phyloP scores from a whole-genome alignment of 2,113 vertebrate genomes.

The Periophthalmus modestus region DNA sequence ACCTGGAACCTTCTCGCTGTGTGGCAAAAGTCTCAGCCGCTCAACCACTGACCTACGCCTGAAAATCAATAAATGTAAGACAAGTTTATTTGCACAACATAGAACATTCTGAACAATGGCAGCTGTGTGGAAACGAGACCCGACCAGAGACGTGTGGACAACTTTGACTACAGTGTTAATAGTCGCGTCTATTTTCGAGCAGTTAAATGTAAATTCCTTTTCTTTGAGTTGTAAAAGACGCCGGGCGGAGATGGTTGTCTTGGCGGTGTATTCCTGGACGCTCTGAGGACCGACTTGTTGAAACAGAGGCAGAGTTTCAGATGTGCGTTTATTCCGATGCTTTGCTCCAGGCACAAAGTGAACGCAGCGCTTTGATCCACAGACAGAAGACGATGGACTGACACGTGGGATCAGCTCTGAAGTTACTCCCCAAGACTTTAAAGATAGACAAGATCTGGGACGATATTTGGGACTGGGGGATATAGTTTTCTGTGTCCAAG shows the following conservation, averaged over 20 bases:
- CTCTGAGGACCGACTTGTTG: conserved; percentile 41
- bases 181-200: too few relatives aligned
- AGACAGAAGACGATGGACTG: conserved; percentile 2
- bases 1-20: too few relatives aligned
- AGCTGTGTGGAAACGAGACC: too few relatives aligned
- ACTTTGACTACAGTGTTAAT: too few relatives aligned
- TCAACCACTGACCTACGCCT: too few relatives aligned
- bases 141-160: too few relatives aligned
- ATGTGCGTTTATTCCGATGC: conserved; percentile 22
- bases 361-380: conserved; percentile 9
- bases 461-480: not conserved
- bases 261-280: conserved; percentile 9
- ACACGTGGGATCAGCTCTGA: not conserved
- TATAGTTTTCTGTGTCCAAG: not conserved
- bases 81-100: too few relatives aligned
- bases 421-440: not conserved
- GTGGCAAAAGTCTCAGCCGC: too few relatives aligned
- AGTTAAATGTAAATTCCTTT: not conserved
- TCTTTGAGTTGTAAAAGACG: conserved; percentile 13
- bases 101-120: too few relatives aligned
- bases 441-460: not conserved
- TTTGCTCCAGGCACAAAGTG: conserved; percentile 37
- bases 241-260: conserved; percentile 14
- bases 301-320: conserved; percentile 33
- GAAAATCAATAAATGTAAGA: too few relatives aligned